These are phyloP conservation scores for Erythrolamprus reginae DNA, from an alignment of 2,113 vertebrate species.

Conservation along the genomic window DNA sequence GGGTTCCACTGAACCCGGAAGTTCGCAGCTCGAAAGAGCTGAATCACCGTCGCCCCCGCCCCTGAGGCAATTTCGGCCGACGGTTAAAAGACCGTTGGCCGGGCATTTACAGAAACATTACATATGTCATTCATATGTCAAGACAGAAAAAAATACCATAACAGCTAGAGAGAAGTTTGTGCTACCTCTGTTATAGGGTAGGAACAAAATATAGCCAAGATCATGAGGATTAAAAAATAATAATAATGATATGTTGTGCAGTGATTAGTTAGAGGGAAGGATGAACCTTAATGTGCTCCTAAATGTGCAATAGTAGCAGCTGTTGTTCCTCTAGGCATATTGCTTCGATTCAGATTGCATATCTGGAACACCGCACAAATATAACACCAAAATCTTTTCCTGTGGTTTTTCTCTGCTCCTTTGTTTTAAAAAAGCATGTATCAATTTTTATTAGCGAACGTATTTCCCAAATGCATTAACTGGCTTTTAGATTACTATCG, in stretches of 20 bases:
- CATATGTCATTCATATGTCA: too few species aligned
- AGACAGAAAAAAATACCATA: not conserved
- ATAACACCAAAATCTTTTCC: not conserved
- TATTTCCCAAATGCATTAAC: not conserved
- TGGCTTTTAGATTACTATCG: not conserved
- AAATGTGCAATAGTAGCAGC: not conserved
- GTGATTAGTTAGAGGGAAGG: not conserved
- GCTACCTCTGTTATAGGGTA: not conserved
- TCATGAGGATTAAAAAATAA: not conserved
- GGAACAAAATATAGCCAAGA: not conserved
- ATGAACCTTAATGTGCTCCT: not conserved
- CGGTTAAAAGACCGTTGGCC: too few species aligned
- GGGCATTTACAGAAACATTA: too few species aligned
- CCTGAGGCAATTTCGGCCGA: too few species aligned
- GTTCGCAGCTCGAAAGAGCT: too few species aligned
- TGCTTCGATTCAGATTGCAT: not conserved
- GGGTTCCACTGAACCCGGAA: too few species aligned
- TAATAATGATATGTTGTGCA: not conserved
- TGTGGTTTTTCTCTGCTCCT: not conserved
- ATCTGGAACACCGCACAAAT: not conserved
- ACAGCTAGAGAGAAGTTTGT: not conserved
- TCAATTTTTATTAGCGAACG: not conserved
- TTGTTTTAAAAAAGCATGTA: not conserved
- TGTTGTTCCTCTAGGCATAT: not conserved
- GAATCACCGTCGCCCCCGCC: too few species aligned